Conservation (phyloP, 2,113 vertebrate species). For the Regulus satrapa region DNA sequence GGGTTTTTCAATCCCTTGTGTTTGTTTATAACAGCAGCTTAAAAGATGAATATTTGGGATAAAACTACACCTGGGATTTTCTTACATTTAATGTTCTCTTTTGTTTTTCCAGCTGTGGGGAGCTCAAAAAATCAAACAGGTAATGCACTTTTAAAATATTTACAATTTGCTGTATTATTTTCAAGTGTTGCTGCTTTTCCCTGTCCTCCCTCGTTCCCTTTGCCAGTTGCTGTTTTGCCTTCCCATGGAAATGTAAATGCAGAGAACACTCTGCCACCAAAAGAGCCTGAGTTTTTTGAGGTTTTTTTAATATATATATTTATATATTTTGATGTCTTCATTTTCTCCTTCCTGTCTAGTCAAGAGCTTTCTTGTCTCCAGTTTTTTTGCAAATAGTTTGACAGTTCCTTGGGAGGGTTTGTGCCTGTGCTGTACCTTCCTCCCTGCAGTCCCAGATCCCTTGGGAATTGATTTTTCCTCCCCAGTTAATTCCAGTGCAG, state of each 20-base stretch:
- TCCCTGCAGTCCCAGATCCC: background rate
- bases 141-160: constrained; percentile 16
- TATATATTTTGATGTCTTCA: constrained; percentile 46
- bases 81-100: background rate
- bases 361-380: constrained; percentile 6
- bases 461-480: background rate
- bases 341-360: constrained; percentile 42
- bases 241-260: constrained; percentile 18
- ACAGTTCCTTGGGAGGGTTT: constrained; percentile 30
- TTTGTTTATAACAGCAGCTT: background rate
- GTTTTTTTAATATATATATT: background rate
- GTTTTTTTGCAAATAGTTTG: constrained; percentile 38
- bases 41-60: background rate
- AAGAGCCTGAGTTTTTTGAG: background rate
- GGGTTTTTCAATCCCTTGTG: rapidly evolving
- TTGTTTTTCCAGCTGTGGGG: constrained; percentile 82
- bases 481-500: background rate
- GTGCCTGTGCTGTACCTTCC: background rate
- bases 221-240: constrained; percentile 42
- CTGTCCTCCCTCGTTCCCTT: background rate
- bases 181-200: background rate
- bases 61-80: background rate
- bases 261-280: background rate
- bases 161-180: background rate
- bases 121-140: constrained; percentile 95